Evolutionary conservation across 2,797 vertebrate genomes (phyloP).

Genomic region (Sebastes oblongus): DNA sequence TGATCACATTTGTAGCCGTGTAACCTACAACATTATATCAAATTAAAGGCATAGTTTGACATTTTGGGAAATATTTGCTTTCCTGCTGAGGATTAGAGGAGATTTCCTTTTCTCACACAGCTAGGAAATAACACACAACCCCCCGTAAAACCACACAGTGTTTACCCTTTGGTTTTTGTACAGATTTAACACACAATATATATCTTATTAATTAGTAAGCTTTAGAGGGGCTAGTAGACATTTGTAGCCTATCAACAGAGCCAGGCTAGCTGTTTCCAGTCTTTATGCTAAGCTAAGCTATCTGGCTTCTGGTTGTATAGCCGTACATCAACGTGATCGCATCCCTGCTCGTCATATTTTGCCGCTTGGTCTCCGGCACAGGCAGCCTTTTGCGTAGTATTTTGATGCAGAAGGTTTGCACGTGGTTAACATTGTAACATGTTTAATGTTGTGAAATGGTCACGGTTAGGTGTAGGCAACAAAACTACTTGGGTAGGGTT

Average conservation of each 20-base stretch:
- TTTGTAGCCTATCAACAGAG: background rate
- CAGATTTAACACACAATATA: background rate
- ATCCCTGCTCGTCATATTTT: too few species aligned
- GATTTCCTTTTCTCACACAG: background rate
- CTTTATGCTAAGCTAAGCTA: background rate
- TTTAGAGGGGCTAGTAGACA: background rate
- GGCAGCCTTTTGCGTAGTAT: too few species aligned
- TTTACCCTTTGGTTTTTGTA: background rate
- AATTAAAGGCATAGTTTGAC: background rate
- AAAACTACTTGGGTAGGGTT: too few species aligned
- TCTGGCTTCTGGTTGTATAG: background rate
- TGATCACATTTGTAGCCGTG: background rate
- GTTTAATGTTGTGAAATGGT: too few species aligned
- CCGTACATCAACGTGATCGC: too few species aligned
- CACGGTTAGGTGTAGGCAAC: too few species aligned
- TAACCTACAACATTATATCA: background rate
- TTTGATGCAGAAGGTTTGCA: too few species aligned
- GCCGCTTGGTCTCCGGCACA: too few species aligned
- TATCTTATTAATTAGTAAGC: background rate
- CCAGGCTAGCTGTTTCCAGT: background rate
- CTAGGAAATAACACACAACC: background rate
- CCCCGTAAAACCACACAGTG: background rate
- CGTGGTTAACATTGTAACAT: too few species aligned
- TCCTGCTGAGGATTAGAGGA: background rate
- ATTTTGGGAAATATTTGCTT: background rate